A percentile compares a stretch with the other conserved stretches of the same genome.
Evolutionary conservation across 2,113 vertebrate genomes (phyloP).

Genomic region (Hylia prasina): DNA sequence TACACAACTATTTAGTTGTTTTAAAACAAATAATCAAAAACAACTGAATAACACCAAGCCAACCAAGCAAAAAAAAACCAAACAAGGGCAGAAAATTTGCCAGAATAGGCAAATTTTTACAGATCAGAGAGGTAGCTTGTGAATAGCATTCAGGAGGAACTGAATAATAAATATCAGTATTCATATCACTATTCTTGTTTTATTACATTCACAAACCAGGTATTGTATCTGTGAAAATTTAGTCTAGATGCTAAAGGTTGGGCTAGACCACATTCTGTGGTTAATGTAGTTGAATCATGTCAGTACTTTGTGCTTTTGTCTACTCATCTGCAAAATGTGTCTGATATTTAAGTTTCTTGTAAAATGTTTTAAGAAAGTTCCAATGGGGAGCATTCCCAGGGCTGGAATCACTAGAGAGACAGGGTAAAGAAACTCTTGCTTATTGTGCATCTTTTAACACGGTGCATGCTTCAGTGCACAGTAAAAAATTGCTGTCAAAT

Average conservation of each 20-base stretch:
- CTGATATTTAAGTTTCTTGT: neutral
- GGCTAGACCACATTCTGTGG: neutral
- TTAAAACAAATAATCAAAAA: neutral
- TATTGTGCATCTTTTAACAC: neutral
- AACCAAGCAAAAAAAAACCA: neutral
- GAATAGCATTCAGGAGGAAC: neutral
- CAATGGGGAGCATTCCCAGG: neutral
- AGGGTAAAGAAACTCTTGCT: neutral
- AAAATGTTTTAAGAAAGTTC: neutral
- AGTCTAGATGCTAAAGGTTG: neutral
- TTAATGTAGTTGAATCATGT: neutral
- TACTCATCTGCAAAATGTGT: neutral
- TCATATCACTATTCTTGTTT: neutral
- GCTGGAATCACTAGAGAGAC: neutral
- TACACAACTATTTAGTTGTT: neutral
- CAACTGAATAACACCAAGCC: neutral
- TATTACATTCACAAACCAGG: neutral
- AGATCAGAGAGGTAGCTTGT: neutral
- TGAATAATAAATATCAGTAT: neutral
- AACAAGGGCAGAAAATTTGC: neutral
- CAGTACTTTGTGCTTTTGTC: neutral
- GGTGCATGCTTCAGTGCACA: neutral
- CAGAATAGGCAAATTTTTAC: neutral
- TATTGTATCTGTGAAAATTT: neutral
- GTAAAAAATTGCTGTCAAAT: conserved; percentile 16